These are phyloP conservation scores for Laupala kohalensis DNA, from an alignment of 1,140 invertebrate species.

Conservation along the genomic window DNA sequence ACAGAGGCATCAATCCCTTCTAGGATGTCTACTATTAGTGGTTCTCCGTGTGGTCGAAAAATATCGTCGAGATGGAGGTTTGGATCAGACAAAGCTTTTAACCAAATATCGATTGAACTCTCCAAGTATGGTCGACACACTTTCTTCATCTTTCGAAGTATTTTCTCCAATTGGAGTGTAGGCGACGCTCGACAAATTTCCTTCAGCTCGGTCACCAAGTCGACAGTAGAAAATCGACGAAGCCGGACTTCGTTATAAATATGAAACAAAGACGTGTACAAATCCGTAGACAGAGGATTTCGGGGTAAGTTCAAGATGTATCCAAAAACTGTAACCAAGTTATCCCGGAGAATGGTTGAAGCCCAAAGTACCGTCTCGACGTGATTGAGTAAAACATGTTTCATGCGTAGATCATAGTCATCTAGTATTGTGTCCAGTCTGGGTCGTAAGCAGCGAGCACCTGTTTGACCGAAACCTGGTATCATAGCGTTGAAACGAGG, in stretches of 20 bases:
- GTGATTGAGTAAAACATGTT: background rate
- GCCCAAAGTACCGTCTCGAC: conserved; percentile 5
- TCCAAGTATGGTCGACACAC: background rate
- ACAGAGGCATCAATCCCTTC: background rate
- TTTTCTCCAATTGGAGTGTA: background rate
- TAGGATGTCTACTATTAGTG: background rate
- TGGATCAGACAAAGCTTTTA: background rate
- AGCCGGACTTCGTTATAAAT: conserved; percentile 2
- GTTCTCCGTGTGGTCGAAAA: background rate
- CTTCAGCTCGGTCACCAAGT: background rate
- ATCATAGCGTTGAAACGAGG: background rate
- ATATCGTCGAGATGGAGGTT: background rate
- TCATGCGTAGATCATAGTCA: background rate
- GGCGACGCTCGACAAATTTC: background rate
- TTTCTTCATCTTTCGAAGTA: background rate
- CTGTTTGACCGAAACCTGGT: background rate
- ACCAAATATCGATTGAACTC: background rate
- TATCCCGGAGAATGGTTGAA: conserved; percentile 13
- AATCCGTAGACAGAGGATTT: conserved; percentile 12
- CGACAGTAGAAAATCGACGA: background rate
- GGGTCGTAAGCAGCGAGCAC: no score
- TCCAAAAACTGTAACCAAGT: conserved; percentile 18
- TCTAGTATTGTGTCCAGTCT: background rate
- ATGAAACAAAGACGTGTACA: conserved; percentile 15
- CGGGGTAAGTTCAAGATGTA: conserved; percentile 14